Evolutionary conservation across 2,797 vertebrate genomes (phyloP).

Genomic region (Botia almorhae): DNA sequence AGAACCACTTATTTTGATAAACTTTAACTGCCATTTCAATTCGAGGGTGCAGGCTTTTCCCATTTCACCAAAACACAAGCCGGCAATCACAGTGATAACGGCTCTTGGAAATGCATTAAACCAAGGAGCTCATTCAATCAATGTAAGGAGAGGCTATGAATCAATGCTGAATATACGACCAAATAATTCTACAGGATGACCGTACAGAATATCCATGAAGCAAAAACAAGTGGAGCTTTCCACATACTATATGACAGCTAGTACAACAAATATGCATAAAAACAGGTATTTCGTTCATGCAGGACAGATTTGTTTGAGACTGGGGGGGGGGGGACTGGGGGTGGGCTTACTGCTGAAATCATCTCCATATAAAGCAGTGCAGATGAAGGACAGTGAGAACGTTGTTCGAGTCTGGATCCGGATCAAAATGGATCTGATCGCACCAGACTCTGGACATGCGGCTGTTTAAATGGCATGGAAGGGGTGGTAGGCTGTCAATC

Average conservation of each 20-base stretch:
- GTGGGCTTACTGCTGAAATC: slow-evolving; percentile 17
- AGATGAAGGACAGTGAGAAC: slow-evolving; percentile 48
- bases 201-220: background rate
- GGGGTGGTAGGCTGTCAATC: slow-evolving; percentile 49
- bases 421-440: slow-evolving; percentile 60
- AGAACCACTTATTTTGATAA: slow-evolving; percentile 74
- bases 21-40: slow-evolving; percentile 68
- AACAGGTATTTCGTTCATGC: background rate
- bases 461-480: slow-evolving; percentile 47
- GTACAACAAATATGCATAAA: slow-evolving; percentile 14
- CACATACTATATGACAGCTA: background rate
- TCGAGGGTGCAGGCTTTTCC: slow-evolving; percentile 65
- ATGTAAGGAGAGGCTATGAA: slow-evolving; percentile 56
- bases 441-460: slow-evolving; percentile 51
- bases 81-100: slow-evolving; percentile 77
- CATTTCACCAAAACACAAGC: slow-evolving; percentile 70
- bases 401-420: slow-evolving; percentile 51
- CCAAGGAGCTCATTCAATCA: slow-evolving; percentile 78
- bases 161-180: slow-evolving; percentile 55
- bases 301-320: background rate
- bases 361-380: slow-evolving; percentile 32
- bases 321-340: background rate
- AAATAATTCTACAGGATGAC: slow-evolving; percentile 45
- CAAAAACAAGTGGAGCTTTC: slow-evolving; percentile 24
- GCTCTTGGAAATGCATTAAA: slow-evolving; percentile 78